A percentile compares a stretch with the other conserved stretches of the same genome.
Evolutionary conservation across 2,888 invertebrate species (phyloP).

Genomic region (Epirrhoe alternata): DNA sequence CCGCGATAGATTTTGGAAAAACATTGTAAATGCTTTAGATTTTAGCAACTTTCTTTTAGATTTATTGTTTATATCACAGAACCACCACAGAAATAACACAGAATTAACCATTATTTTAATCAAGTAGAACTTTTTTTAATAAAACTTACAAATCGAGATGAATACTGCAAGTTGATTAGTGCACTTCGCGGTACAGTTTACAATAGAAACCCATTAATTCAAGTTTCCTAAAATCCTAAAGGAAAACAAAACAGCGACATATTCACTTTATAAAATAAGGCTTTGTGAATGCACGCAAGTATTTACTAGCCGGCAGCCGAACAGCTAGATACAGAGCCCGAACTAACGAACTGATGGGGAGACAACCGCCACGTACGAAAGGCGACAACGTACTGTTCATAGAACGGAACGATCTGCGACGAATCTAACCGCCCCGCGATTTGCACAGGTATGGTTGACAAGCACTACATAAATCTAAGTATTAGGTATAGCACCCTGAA

Average conservation of each 20-base stretch:
- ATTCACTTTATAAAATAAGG: not conserved
- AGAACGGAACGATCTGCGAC: not conserved
- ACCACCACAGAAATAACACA: too few relatives aligned
- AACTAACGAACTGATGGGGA: not conserved
- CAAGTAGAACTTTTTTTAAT: too few relatives aligned
- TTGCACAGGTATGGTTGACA: conserved; percentile 14
- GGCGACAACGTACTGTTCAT: conserved; percentile 20
- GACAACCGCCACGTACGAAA: conserved; percentile 14
- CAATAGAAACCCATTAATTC: too few relatives aligned
- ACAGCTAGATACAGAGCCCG: conserved; percentile 3
- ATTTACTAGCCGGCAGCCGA: conserved; percentile 14
- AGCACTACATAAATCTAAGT: conserved; percentile 18
- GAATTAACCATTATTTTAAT: too few relatives aligned
- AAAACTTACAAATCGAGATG: too few relatives aligned
- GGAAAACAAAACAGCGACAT: not conserved
- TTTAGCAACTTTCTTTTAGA: too few relatives aligned
- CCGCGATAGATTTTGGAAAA: too few relatives aligned
- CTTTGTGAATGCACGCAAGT: not conserved
- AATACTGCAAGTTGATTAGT: too few relatives aligned
- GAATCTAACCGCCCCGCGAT: conserved; percentile 7
- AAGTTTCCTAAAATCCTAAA: not conserved
- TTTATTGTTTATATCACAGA: too few relatives aligned
- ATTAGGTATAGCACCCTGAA: not conserved
- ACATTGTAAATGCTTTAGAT: too few relatives aligned
- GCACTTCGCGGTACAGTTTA: too few relatives aligned